Conservation (phyloP, 2,797 vertebrate species). For the Helicolenus hilgendorfi region DNA sequence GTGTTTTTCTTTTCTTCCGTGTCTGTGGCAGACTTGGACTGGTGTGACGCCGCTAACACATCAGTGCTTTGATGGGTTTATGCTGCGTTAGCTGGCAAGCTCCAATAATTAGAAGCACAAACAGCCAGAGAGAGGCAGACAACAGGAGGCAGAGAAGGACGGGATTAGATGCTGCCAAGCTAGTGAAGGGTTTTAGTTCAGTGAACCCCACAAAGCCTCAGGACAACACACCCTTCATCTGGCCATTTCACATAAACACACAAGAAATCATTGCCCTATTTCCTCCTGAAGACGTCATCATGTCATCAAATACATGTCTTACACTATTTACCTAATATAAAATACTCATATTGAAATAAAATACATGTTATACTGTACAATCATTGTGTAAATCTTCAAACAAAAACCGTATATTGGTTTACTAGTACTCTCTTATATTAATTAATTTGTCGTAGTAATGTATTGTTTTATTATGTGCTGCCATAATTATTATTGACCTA, state of each 20-base stretch:
- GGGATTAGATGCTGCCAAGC: conserved; percentile 49
- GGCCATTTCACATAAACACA: not conserved
- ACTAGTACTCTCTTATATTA: not conserved
- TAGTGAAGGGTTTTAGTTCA: conserved; percentile 26
- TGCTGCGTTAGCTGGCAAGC: conserved; percentile 34
- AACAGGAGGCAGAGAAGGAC: conserved; percentile 49
- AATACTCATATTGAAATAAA: not conserved
- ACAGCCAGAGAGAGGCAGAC: conserved; percentile 49
- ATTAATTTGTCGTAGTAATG: not conserved
- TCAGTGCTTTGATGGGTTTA: conserved; percentile 36
- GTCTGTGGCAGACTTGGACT: conserved; percentile 31
- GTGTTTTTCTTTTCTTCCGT: not conserved
- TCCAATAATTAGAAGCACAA: conserved; percentile 53
- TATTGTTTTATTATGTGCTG: not conserved
- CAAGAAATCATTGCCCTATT: not conserved
- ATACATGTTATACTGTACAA: not conserved
- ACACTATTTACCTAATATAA: not conserved
- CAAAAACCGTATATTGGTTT: not conserved
- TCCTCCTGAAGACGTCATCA: not conserved
- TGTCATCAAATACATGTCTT: not conserved
- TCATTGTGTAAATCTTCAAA: not conserved
- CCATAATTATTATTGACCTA: not conserved
- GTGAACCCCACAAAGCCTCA: conserved; percentile 26
- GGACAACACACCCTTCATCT: conserved; percentile 8
- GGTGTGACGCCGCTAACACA: conserved; percentile 28